These are phyloP conservation scores for Lophius americanus DNA, from an alignment of 2,797 vertebrate species.

Conservation along the genomic window DNA sequence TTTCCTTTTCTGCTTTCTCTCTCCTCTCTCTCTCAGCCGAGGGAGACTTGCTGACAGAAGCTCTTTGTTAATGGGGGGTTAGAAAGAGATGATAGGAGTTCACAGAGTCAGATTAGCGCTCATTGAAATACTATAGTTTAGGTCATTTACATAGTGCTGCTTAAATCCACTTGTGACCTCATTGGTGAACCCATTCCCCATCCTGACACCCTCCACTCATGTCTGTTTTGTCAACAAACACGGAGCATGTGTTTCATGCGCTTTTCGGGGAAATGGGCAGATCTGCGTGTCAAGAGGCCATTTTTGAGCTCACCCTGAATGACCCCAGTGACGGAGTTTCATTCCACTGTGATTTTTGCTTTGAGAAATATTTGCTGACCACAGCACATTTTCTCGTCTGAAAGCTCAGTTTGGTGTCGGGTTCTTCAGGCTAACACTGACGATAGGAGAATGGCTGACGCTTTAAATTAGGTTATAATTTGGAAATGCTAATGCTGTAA, in stretches of 20 bases:
- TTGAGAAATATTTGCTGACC: constrained; percentile 41
- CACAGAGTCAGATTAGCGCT: constrained; percentile 70
- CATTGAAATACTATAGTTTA: constrained; percentile 77
- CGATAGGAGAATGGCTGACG: constrained; percentile 16
- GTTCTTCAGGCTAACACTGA: constrained; percentile 16
- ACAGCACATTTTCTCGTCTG: constrained; percentile 49
- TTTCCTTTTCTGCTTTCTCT: constrained; percentile 17
- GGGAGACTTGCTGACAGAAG: constrained; percentile 67
- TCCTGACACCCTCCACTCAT: constrained; percentile 40
- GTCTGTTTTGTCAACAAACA: constrained; percentile 65
- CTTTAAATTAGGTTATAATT: constrained; percentile 36
- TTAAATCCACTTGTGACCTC: constrained; percentile 76
- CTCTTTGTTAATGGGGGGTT: constrained; percentile 65
- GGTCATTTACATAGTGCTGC: constrained; percentile 68
- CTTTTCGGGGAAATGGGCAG: constrained; percentile 1
- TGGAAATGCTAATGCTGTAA: constrained; percentile 16
- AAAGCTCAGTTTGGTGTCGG: constrained; percentile 50
- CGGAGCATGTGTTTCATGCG: constrained; percentile 3
- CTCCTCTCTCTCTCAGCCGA: constrained; percentile 34
- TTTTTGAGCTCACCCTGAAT: constrained; percentile 33
- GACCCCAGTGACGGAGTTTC: constrained; percentile 36
- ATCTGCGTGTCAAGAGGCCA: constrained; percentile 4
- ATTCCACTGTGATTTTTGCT: constrained; percentile 55
- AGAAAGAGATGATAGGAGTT: constrained; percentile 56
- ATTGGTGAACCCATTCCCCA: constrained; percentile 46